These are phyloP conservation scores for Crax fasciolata DNA, from an alignment of 2,797 vertebrate species.

Conservation along the genomic window DNA sequence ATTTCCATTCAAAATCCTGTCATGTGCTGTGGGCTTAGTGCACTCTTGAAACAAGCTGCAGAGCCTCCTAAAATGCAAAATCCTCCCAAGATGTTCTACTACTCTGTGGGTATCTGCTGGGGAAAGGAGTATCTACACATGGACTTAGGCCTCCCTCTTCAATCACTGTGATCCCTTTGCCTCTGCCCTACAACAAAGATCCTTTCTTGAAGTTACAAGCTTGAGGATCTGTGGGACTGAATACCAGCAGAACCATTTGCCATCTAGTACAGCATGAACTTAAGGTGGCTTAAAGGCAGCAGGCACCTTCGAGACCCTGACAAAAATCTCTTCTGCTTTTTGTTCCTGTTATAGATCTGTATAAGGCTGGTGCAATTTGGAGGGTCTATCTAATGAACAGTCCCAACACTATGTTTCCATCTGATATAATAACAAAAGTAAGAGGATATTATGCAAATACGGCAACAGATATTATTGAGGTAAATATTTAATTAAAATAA, in stretches of 20 bases:
- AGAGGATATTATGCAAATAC: slow-evolving; percentile 85
- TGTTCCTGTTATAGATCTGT: slow-evolving; percentile 46
- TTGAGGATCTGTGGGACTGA: neutral
- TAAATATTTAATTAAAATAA: slow-evolving; percentile 69
- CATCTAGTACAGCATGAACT: neutral
- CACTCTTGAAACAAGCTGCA: neutral
- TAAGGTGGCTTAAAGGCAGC: neutral
- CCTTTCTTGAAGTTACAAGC: neutral
- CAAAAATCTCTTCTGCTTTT: neutral
- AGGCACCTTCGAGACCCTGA: neutral
- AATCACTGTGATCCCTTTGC: neutral
- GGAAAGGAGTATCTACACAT: neutral
- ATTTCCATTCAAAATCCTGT: neutral
- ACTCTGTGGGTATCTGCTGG: neutral
- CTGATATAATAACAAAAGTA: slow-evolving; percentile 83
- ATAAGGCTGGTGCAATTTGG: slow-evolving; percentile 85
- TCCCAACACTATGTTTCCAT: slow-evolving; percentile 81
- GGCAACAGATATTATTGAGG: slow-evolving; percentile 87
- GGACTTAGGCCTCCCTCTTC: neutral
- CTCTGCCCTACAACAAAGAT: neutral
- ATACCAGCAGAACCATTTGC: neutral
- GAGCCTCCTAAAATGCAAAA: neutral
- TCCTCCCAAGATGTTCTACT: neutral
- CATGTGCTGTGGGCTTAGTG: neutral
- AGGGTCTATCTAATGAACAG: slow-evolving; percentile 86